Conservation (phyloP, 2,888 invertebrate genomes). For the Philereme transversata region DNA sequence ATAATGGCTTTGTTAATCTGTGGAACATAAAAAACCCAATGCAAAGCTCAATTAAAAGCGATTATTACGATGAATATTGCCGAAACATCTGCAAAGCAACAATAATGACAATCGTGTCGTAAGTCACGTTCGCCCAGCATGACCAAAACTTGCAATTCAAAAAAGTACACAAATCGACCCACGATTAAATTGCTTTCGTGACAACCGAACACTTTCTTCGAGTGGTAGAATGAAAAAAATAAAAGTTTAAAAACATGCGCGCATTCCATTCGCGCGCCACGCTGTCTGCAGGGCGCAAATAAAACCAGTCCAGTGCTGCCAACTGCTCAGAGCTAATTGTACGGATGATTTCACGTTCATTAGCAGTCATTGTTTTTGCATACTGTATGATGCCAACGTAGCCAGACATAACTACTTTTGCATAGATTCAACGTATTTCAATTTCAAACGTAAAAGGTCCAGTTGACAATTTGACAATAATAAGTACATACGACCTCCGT, state of each 20-base stretch:
- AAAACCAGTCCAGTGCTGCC: conserved; percentile 53
- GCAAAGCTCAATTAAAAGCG: background rate
- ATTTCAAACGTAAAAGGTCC: too few species aligned
- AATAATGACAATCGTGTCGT: conserved; percentile 39
- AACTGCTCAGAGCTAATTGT: conserved; percentile 52
- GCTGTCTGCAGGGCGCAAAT: conserved; percentile 64
- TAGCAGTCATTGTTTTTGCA: conserved; percentile 12
- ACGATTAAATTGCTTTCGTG: conserved; percentile 63
- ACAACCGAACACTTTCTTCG: conserved; percentile 57
- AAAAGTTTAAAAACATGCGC: conserved; percentile 42
- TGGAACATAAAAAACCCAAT: background rate
- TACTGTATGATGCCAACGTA: background rate
- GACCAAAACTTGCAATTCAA: conserved; percentile 42
- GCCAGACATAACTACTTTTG: background rate
- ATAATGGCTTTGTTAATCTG: conserved; percentile 6
- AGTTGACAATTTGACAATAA: too few species aligned
- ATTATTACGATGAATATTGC: background rate
- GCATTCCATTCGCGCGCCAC: conserved; percentile 71
- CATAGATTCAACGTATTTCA: too few species aligned
- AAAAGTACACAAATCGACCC: conserved; percentile 54
- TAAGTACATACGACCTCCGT: too few species aligned
- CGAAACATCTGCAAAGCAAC: conserved; percentile 1
- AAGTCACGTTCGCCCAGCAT: conserved; percentile 53
- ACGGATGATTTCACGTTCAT: conserved; percentile 31
- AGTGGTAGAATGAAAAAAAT: conserved; percentile 45